Evolutionary conservation across 2,113 vertebrate species (phyloP), one percentile per base, ranked within the genome.

Genomic region (Sinocyclocheilus anshuiensis): DNA sequence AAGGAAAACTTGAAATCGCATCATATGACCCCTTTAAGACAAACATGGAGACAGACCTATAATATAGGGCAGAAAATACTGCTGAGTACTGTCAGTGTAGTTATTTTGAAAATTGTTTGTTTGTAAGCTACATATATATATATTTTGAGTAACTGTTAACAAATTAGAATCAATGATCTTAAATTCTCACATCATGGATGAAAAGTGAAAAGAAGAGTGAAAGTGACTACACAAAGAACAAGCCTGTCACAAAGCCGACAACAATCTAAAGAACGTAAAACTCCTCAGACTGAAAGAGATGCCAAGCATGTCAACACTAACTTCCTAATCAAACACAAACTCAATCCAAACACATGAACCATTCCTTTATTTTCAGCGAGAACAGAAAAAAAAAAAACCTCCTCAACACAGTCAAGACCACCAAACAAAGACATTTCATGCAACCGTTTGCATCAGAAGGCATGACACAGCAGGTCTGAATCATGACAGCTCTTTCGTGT

Each of bases 381-480:
- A 69, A 69, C 26, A 39, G 6, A 39, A 67, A 29, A 18, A 2
- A 45, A 69, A 69, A 18, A 0, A 24, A 8, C 29, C 26, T 45
- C 42, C 13, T 50, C 24, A 45, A 45, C 71, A 42, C 20, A 42
- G 1, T 6, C 12, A 76, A 24, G 42, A n/a, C 39, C 6, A 45
- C n/a, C 20, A 6, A 72, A 42, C 16, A 22, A 36, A 4, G 36
- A 20, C 18, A 42, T 72, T 74, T n/a, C 36, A n/a, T 13, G 57
- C 10, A 67, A 50, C 5, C 10, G 2, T 29, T 61, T 55, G 13
- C 45, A 45, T 67, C 26, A 24, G 4, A 59, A 59, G 63, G 77
- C 29, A 36, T 80, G 77, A 86, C 77, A 55, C 63, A 36, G 63
- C 76, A 79, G 63, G 75, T 2, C 18, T 63, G 83, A 50, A 22